Percentiles rank a stretch among this genome's conserved stretches.
These are phyloP conservation scores for Octopus bimaculoides DNA, from an alignment of 1,140 invertebrate species.

Conservation along the genomic window DNA sequence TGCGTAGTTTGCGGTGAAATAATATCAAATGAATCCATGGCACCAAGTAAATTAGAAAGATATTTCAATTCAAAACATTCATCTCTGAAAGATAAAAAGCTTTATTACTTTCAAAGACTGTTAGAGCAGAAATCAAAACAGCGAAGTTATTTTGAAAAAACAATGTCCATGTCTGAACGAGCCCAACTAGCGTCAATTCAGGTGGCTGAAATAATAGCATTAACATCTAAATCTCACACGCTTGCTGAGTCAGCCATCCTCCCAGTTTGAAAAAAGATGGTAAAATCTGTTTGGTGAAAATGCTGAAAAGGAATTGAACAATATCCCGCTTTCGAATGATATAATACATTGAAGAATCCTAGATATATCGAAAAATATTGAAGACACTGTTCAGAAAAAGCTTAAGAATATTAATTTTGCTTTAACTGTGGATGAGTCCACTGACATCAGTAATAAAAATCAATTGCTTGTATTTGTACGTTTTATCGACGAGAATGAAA, in stretches of 20 bases:
- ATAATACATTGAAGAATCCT: not conserved
- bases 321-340: not conserved
- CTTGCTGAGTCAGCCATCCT: not conserved
- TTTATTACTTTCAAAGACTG: not conserved
- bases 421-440: not conserved
- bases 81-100: not conserved
- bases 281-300: not conserved
- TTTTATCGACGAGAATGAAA: not conserved
- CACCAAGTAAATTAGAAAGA: not conserved
- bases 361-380: not conserved
- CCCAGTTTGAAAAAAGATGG: not conserved
- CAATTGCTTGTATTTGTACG: not conserved
- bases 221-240: not conserved
- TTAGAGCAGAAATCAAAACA: not conserved
- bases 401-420: not conserved
- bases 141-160: not conserved
- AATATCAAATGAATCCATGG: not conserved
- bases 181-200: not conserved
- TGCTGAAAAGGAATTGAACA: not conserved
- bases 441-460: not conserved
- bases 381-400: not conserved
- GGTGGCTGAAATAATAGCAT: not conserved
- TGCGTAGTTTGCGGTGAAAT: not conserved
- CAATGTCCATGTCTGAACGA: not conserved
- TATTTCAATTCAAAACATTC: not conserved